These are phyloP conservation scores for Saguinus midas DNA, from an alignment of 2,113 vertebrate genomes.

Conservation along the genomic window DNA sequence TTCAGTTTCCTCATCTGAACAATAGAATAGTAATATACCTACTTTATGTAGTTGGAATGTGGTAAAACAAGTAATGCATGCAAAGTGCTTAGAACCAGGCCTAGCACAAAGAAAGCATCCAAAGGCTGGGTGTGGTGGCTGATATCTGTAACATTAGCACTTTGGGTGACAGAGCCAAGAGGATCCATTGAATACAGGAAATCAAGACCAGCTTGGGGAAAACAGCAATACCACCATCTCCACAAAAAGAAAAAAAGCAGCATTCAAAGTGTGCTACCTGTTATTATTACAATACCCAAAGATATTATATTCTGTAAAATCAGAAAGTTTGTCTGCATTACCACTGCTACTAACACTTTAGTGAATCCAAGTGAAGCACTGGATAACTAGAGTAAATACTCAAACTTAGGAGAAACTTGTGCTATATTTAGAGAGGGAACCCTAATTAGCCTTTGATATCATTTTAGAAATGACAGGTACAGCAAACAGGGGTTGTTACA, in stretches of 20 bases:
- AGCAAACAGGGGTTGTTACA: background rate
- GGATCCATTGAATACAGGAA: too few species aligned
- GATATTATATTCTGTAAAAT: background rate
- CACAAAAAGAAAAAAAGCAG: background rate
- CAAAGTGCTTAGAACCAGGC: background rate
- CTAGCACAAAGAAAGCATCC: background rate
- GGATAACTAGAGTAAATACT: background rate
- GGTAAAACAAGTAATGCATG: background rate
- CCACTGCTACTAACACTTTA: background rate
- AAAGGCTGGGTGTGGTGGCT: background rate
- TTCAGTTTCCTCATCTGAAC: background rate
- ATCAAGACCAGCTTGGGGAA: too few species aligned
- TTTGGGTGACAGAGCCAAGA: too few species aligned
- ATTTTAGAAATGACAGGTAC: background rate
- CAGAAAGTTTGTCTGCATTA: background rate
- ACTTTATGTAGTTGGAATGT: background rate
- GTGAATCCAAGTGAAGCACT: background rate
- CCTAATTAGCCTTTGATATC: background rate
- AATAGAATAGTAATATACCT: background rate
- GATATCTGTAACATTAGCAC: too few species aligned
- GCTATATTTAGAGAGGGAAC: rapidly evolving
- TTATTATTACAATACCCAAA: background rate
- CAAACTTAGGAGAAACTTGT: background rate
- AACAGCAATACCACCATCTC: too few species aligned
- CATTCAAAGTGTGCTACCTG: background rate